A percentile compares a stretch with the other conserved stretches of the same genome.
Conservation (phyloP, 2,797 vertebrate genomes). For the Chelonia mydas region DNA sequence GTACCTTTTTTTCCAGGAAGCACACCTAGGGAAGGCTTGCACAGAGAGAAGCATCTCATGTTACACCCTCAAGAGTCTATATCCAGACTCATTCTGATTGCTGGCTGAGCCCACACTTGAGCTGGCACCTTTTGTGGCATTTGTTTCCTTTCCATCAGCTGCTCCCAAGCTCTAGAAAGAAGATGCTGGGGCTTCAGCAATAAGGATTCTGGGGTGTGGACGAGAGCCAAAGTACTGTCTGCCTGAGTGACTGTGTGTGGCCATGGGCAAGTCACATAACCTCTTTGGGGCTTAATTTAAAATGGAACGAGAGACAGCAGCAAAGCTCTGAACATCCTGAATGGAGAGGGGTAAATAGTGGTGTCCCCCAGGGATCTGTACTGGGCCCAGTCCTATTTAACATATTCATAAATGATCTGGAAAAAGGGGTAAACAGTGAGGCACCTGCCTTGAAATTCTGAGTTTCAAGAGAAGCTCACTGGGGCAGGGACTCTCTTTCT, state of each 20-base stretch:
- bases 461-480: neutral
- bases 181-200: neutral
- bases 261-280: fast-evolving
- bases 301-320: fast-evolving
- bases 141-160: neutral
- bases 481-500: fast-evolving
- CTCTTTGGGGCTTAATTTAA: neutral
- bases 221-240: fast-evolving
- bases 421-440: too few relatives aligned
- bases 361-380: too few relatives aligned
- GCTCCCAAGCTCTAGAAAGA: neutral
- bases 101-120: neutral
- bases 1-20: neutral
- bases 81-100: fast-evolving
- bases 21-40: neutral
- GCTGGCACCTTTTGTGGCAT: neutral
- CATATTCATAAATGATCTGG: too few relatives aligned
- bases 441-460: neutral
- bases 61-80: neutral
- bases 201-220: neutral
- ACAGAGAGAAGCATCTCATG: neutral
- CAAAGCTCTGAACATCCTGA: too few relatives aligned
- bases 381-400: too few relatives aligned
- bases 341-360: too few relatives aligned
- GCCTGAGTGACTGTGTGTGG: neutral